Percentiles rank a stretch among this genome's conserved stretches.
phyloP scores from a whole-genome alignment of 2,888 invertebrate genomes.

The Copidosoma aretas region DNA sequence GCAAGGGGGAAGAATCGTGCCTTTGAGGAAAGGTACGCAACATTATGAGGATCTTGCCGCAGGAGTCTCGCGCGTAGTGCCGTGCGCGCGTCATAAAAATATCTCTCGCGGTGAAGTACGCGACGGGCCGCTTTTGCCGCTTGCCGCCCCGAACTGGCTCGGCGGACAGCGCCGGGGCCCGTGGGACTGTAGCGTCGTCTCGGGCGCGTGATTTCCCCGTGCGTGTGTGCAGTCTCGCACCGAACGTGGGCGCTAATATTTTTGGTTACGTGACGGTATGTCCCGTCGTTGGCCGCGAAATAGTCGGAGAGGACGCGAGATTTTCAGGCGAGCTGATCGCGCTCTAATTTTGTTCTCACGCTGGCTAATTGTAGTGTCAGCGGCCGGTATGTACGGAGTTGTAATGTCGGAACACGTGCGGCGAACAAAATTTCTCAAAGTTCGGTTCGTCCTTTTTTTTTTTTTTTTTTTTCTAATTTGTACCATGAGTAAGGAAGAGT shows the following conservation, averaged over 20 bases:
- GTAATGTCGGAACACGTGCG: too few species aligned
- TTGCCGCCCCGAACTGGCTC: background rate
- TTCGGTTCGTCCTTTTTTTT: background rate
- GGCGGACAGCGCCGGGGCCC: conserved; percentile 2
- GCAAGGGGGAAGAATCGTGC: background rate
- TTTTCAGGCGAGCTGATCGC: too few species aligned
- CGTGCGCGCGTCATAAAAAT: background rate
- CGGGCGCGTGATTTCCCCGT: too few species aligned
- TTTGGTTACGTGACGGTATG: conserved; percentile 36
- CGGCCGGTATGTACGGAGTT: too few species aligned
- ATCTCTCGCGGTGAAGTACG: conserved; percentile 15
- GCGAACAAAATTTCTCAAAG: conserved; percentile 7
- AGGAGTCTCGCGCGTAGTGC: too few species aligned
- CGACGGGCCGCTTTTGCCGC: conserved; percentile 16
- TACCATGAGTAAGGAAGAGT: background rate
- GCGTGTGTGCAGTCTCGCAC: background rate
- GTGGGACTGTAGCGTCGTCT: conserved; percentile 7
- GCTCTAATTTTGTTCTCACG: too few species aligned
- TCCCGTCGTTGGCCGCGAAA: background rate
- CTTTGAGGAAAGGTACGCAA: background rate
- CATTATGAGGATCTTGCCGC: background rate
- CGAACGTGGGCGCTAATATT: conserved; percentile 35
- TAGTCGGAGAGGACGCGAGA: too few species aligned
- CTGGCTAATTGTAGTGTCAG: too few species aligned
- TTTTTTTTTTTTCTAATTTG: background rate